Evolutionary conservation across 2,113 vertebrate genomes (phyloP).

Genomic region (Etheostoma spectabile): DNA sequence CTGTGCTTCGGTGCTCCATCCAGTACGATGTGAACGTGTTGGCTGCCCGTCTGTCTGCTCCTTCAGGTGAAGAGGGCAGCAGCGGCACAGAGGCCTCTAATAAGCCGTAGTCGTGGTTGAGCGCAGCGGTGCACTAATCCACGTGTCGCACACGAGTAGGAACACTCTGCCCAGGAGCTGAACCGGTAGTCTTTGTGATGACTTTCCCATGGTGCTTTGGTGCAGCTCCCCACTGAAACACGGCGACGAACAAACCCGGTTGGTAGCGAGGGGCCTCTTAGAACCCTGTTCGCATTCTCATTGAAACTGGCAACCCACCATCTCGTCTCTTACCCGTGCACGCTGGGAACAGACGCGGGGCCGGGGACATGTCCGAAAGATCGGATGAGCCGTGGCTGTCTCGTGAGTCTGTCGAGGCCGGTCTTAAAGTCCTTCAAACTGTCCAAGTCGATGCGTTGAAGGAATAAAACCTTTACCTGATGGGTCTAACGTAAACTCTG

Average conservation of each 20-base stretch:
- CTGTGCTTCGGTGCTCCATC: conserved; percentile 69
- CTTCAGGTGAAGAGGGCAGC: conserved; percentile 30
- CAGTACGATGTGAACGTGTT: conserved; percentile 35
- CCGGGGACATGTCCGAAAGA: conserved; percentile 47
- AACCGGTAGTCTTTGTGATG: conserved; percentile 46
- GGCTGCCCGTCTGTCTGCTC: no score
- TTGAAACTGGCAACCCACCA: conserved; percentile 29
- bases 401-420: conserved; percentile 50
- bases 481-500: conserved; percentile 49
- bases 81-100: conserved; percentile 41
- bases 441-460: conserved; percentile 50
- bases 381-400: conserved; percentile 54
- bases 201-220: conserved; percentile 75
- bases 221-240: conserved; percentile 73
- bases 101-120: conserved; percentile 54
- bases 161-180: conserved; percentile 32
- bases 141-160: no score
- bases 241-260: conserved; percentile 39
- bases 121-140: no score
- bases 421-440: conserved; percentile 49
- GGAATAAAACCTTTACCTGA: conserved; percentile 53
- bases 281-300: conserved; percentile 25
- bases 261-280: conserved; percentile 17
- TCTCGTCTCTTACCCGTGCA: no score
- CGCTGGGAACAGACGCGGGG: conserved; percentile 44